Conservation (phyloP, 2,797 vertebrate species). For the Galagoides demidoff region DNA sequence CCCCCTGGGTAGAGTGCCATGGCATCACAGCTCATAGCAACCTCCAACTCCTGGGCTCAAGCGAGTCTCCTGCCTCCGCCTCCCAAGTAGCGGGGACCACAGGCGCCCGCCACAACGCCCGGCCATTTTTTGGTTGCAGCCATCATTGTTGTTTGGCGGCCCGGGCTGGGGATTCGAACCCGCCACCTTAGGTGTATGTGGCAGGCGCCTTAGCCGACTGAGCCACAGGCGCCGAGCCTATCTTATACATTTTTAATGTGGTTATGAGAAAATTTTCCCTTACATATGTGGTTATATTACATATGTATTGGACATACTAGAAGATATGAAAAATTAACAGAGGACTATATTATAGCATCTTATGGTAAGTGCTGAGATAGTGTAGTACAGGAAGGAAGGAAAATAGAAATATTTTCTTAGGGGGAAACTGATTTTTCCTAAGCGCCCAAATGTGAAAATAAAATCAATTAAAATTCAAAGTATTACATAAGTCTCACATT, state of each 20-base stretch:
- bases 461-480: not conserved
- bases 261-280: not conserved
- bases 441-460: not conserved
- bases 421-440: not conserved
- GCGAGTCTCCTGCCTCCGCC: too few relatives aligned
- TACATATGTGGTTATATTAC: not conserved
- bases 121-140: too few relatives aligned
- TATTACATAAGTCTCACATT: not conserved
- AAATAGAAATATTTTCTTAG: not conserved
- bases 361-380: not conserved
- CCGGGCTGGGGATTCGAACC: too few relatives aligned
- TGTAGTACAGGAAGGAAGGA: not conserved
- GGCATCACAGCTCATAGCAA: too few relatives aligned
- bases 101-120: too few relatives aligned
- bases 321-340: not conserved
- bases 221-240: too few relatives aligned
- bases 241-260: slow-evolving; percentile 13
- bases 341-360: not conserved
- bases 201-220: too few relatives aligned
- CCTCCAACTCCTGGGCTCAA: too few relatives aligned
- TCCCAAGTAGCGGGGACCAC: too few relatives aligned
- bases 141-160: too few relatives aligned
- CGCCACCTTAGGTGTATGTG: too few relatives aligned
- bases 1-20: too few relatives aligned
- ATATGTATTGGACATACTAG: not conserved